A percentile compares a stretch with the other conserved stretches of the same genome.
Evolutionary conservation across 2,888 invertebrate species (phyloP).

Genomic region (Philereme transversata): DNA sequence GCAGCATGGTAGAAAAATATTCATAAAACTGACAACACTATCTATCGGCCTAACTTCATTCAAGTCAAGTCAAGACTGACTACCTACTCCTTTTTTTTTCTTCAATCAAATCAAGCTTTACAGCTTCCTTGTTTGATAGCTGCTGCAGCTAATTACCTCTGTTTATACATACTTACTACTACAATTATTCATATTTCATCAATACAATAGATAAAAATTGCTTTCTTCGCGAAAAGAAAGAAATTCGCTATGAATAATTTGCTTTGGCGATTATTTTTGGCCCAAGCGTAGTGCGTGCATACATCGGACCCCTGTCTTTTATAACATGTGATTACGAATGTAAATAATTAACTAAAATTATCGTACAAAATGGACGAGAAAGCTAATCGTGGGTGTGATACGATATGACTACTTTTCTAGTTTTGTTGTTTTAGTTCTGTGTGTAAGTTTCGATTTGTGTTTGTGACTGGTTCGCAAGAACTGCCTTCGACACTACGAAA

Average conservation of each 20-base stretch:
- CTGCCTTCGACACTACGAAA: conserved; percentile 9
- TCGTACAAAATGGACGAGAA: conserved; percentile 72
- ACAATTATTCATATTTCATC: background rate
- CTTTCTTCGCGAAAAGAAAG: background rate
- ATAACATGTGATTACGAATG: conserved; percentile 74
- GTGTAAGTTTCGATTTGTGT: conserved; percentile 31
- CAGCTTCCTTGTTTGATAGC: too few species aligned
- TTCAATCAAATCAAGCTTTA: too few species aligned
- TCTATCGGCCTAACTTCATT: too few species aligned
- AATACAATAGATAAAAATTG: background rate
- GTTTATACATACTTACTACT: too few species aligned
- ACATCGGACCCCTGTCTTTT: conserved; percentile 38
- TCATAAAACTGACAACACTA: too few species aligned
- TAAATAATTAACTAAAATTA: conserved; percentile 68
- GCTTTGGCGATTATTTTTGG: conserved; percentile 16
- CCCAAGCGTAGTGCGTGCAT: conserved; percentile 19
- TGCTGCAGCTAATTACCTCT: too few species aligned
- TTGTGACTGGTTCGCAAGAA: conserved; percentile 15
- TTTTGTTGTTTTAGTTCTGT: conserved; percentile 37
- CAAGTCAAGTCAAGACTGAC: too few species aligned
- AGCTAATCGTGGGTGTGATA: conserved; percentile 65
- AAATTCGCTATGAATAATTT: conserved; percentile 12
- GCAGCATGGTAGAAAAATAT: too few species aligned
- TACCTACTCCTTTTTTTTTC: too few species aligned
- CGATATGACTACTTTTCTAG: conserved; percentile 52